A percentile compares a stretch with the other conserved stretches of the same genome.
These are phyloP conservation scores for Amphimedon queenslandica DNA, from an alignment of 37 sponge, comb jelly and placozoan species.

Conservation along the genomic window DNA sequence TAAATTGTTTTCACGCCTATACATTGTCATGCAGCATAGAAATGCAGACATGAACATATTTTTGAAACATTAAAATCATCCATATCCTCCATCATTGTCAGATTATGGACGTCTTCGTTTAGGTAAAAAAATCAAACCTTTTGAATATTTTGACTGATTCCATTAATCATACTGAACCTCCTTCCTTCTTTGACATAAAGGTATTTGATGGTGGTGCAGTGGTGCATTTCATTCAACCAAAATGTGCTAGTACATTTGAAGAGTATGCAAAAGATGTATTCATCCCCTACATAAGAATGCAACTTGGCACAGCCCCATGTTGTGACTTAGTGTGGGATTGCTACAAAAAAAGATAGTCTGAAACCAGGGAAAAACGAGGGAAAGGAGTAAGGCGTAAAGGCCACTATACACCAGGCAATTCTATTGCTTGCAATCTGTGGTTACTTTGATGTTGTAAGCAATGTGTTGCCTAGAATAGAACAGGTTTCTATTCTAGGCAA, in stretches of 20 bases:
- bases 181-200: neutral
- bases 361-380: neutral
- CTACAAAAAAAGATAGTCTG: neutral
- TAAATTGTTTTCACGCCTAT: conserved; percentile 5
- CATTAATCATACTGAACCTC: neutral
- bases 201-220: neutral
- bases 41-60: conserved; percentile 2
- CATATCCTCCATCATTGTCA: conserved; percentile 15
- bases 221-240: neutral
- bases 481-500: too few species aligned
- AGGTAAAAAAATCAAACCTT: too few species aligned
- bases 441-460: too few species aligned
- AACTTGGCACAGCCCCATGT: neutral
- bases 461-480: too few species aligned
- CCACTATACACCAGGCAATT: too few species aligned
- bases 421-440: too few species aligned
- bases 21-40: conserved; percentile 7
- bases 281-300: conserved; percentile 3
- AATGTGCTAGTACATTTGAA: neutral
- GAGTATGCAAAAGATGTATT: conserved; percentile 23
- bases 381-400: neutral
- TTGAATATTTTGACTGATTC: neutral
- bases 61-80: conserved; percentile 5
- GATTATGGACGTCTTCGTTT: neutral
- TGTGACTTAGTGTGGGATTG: conserved; percentile 18